Conservation (phyloP, 2,888 invertebrate genomes). For the Parochlus steinenii region DNA sequence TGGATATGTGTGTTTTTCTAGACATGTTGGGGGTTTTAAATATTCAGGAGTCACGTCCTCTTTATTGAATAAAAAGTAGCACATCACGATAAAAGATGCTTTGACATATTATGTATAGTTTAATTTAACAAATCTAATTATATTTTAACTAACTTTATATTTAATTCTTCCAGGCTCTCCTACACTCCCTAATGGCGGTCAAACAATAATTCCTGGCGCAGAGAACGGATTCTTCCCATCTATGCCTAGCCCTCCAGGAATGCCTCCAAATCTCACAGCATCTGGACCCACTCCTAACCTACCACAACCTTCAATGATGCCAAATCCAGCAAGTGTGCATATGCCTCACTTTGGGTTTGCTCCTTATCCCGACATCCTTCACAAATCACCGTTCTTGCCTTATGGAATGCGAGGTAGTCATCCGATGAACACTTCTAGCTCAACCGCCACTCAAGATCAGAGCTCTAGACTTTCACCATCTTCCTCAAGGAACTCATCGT, state of each 20-base stretch:
- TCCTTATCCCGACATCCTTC: conserved; percentile 34
- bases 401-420: conserved; percentile 30
- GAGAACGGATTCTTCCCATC: conserved; percentile 33
- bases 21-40: too few species aligned
- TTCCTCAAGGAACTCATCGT: conserved; percentile 28
- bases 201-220: conserved; percentile 30
- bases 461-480: conserved; percentile 26
- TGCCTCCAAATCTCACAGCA: conserved; percentile 28
- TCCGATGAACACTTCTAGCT: conserved; percentile 15
- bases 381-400: conserved; percentile 39
- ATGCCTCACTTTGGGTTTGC: conserved; percentile 40
- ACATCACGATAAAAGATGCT: too few species aligned
- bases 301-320: conserved; percentile 21
- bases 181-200: conserved; percentile 28
- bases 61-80: too few species aligned
- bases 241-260: conserved; percentile 30
- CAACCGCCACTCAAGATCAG: too few species aligned
- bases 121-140: conserved; percentile 12
- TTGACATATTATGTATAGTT: too few species aligned
- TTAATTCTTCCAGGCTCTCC: conserved; percentile 30
- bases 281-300: conserved; percentile 15
- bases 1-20: too few species aligned
- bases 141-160: conserved; percentile 14
- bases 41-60: too few species aligned
- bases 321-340: conserved; percentile 40